Evolutionary conservation across 2,888 invertebrate species (phyloP).

Genomic region (Lapara coniferarum): DNA sequence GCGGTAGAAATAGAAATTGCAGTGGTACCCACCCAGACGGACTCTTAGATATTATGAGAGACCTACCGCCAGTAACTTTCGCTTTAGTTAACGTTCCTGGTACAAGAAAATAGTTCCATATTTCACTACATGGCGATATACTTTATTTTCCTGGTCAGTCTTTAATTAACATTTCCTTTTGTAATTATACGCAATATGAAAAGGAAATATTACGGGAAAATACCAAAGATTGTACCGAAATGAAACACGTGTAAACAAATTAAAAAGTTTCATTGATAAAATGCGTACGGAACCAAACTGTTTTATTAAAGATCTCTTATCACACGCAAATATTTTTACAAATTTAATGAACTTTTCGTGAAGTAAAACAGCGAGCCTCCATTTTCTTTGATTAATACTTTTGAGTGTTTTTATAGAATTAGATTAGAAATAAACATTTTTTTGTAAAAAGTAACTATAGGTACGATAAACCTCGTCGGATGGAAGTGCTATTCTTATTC

Average conservation of each 20-base stretch:
- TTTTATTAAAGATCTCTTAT: background rate
- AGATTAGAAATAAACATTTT: background rate
- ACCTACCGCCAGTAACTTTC: no score
- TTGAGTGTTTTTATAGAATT: background rate
- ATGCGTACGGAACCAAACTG: conserved; percentile 1
- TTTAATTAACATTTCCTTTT: no score
- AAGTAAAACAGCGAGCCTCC: background rate
- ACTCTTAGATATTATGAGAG: no score
- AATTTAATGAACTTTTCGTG: background rate
- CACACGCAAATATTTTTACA: background rate
- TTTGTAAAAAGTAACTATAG: background rate
- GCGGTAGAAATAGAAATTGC: no score
- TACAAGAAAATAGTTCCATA: no score
- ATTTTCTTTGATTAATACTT: background rate
- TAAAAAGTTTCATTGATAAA: background rate
- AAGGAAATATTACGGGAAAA: background rate
- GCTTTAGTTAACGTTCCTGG: no score
- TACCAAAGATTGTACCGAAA: background rate
- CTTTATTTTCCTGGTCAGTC: no score
- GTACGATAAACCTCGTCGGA: no score
- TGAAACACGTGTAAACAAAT: background rate
- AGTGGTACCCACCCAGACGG: no score
- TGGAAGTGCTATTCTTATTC: no score
- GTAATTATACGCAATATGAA: no score
- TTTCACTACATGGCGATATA: no score